phyloP scores from a whole-genome alignment of 2,797 vertebrate species.

The Pogonophryne albipinna region DNA sequence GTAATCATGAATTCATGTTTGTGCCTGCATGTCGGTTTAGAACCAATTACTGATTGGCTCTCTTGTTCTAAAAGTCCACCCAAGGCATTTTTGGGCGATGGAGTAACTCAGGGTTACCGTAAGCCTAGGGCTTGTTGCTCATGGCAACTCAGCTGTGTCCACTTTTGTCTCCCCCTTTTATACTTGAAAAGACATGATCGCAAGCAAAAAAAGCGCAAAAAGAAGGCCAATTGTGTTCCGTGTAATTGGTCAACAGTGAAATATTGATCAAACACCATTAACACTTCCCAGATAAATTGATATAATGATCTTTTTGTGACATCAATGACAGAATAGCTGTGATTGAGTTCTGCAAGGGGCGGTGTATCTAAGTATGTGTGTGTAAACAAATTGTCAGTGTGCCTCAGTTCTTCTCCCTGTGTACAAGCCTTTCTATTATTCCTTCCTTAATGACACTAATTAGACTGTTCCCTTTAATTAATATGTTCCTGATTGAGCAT shows the following conservation, averaged over 20 bases:
- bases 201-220: constrained; percentile 9
- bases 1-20: constrained; percentile 23
- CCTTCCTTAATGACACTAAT: constrained; percentile 80
- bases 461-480: constrained; percentile 82
- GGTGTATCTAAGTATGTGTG: constrained; percentile 12
- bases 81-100: constrained; percentile 39
- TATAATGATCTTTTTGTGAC: constrained; percentile 25
- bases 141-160: constrained; percentile 62
- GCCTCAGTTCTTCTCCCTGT: constrained; percentile 50
- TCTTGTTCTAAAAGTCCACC: constrained; percentile 40
- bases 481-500: constrained; percentile 73
- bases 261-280: constrained; percentile 49
- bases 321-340: constrained; percentile 21
- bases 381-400: constrained; percentile 64
- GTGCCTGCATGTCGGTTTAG: constrained; percentile 23
- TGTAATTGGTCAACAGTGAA: constrained; percentile 21
- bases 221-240: constrained; percentile 4
- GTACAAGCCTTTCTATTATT: constrained; percentile 74
- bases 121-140: constrained; percentile 63
- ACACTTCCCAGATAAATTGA: constrained; percentile 42
- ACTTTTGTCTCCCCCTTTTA: constrained; percentile 47
- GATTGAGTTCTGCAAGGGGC: not conserved
- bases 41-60: constrained; percentile 41
- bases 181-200: constrained; percentile 43
- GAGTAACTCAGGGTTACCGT: constrained; percentile 52